Percentiles rank a stretch among this genome's conserved stretches.
Conservation (phyloP, 1,140 invertebrate species). For the Drosophila sproati region DNA sequence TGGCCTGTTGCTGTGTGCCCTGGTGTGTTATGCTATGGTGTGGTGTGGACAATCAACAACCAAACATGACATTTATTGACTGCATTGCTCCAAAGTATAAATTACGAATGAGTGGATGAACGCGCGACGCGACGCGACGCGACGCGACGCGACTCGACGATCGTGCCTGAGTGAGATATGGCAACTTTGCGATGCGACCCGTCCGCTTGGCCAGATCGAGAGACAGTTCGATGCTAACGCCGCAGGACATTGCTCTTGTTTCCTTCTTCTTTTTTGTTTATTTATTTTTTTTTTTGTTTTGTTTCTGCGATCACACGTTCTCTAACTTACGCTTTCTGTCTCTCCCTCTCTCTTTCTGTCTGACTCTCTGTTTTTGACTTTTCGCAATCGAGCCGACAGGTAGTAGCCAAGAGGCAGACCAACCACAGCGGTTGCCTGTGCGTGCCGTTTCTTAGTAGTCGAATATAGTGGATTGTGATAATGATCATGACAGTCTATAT, state of each 20-base stretch:
- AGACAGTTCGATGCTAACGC: slow-evolving; percentile 40
- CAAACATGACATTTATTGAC: slow-evolving; percentile 83
- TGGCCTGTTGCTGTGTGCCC: not conserved
- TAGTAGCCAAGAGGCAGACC: slow-evolving; percentile 47
- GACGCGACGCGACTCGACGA: slow-evolving; percentile 1
- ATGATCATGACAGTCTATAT: slow-evolving; percentile 84
- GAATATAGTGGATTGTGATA: slow-evolving; percentile 81
- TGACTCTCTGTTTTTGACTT: not conserved
- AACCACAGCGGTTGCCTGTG: slow-evolving; percentile 63
- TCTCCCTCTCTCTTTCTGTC: not conserved
- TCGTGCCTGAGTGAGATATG: slow-evolving; percentile 23
- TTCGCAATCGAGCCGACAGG: slow-evolving; percentile 27
- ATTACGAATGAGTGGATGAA: slow-evolving; percentile 64
- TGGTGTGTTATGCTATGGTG: slow-evolving; percentile 6
- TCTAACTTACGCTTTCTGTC: slow-evolving; percentile 30
- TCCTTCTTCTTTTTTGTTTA: not conserved
- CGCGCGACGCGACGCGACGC: not conserved
- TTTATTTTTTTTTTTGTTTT: too few species aligned
- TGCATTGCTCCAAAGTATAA: slow-evolving; percentile 79
- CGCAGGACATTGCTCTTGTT: slow-evolving; percentile 75
- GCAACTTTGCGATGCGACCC: not conserved
- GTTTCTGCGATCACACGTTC: not conserved
- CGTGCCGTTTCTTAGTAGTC: slow-evolving; percentile 58
- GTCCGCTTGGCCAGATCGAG: not conserved
- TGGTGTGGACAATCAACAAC: slow-evolving; percentile 82